phyloP scores from a whole-genome alignment of 2,113 vertebrate genomes.

The Hyperoodon ampullatus region DNA sequence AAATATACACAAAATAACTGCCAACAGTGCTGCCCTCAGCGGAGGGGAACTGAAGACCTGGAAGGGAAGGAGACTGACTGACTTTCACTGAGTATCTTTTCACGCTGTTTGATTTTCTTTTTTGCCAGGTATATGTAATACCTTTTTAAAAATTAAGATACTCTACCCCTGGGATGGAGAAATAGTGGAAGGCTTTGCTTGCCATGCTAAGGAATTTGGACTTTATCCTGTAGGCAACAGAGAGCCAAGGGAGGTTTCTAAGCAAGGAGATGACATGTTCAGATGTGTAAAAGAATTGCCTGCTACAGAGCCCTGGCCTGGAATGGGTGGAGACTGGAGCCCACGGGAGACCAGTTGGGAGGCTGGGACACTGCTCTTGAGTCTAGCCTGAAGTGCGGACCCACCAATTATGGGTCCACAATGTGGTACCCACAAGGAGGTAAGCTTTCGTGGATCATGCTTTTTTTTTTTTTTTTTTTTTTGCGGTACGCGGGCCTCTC shows the following conservation, averaged over 20 bases:
- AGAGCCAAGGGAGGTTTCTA: not conserved
- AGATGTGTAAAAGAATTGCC: not conserved
- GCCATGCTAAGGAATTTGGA: not conserved
- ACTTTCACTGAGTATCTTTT: conserved; percentile 5
- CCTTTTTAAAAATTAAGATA: conserved; percentile 25
- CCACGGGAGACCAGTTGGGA: not conserved
- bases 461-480: not conserved
- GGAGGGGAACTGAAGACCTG: not conserved
- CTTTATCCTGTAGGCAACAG: not conserved
- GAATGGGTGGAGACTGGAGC: not conserved
- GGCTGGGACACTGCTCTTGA: not conserved
- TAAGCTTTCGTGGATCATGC: not conserved
- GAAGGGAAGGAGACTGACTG: not conserved
- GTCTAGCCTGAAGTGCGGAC: not conserved
- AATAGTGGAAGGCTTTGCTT: not conserved
- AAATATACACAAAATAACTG: not conserved
- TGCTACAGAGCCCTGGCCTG: not conserved
- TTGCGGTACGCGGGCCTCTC: no score
- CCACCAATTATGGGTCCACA: not conserved
- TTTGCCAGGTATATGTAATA: not conserved
- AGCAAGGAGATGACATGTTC: not conserved
- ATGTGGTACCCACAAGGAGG: not conserved
- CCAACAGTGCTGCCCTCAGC: not conserved
- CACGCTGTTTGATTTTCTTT: not conserved
- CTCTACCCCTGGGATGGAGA: not conserved